A percentile compares a stretch with the other conserved stretches of the same genome.
Conservation (phyloP, 1,140 invertebrate species). For the Augochlora pura region DNA sequence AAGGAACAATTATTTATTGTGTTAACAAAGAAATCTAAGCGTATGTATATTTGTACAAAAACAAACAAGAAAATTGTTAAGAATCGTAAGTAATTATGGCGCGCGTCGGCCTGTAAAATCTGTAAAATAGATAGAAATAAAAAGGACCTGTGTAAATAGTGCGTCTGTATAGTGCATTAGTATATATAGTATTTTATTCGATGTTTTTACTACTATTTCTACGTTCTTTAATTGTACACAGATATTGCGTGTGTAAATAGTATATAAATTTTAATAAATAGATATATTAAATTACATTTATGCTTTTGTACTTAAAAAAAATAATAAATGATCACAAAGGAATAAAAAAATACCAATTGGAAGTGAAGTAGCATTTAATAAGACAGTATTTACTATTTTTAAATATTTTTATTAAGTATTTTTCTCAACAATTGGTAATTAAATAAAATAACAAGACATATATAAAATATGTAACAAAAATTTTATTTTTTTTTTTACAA, state of each 20-base stretch:
- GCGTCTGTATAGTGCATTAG: slow-evolving; percentile 74
- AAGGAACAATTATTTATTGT: slow-evolving; percentile 78
- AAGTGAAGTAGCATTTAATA: background rate
- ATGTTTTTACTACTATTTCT: slow-evolving; percentile 54
- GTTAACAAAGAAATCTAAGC: slow-evolving; percentile 58
- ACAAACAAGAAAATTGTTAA: slow-evolving; percentile 24
- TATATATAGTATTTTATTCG: slow-evolving; percentile 72
- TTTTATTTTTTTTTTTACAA: slow-evolving; percentile 61
- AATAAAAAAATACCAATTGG: background rate
- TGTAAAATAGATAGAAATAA: slow-evolving; percentile 71
- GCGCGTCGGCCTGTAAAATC: slow-evolving; percentile 71
- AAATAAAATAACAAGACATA: slow-evolving; percentile 18
- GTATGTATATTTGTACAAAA: slow-evolving; percentile 78
- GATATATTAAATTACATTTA: slow-evolving; percentile 30
- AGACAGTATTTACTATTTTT: background rate
- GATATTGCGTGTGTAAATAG: slow-evolving; percentile 62
- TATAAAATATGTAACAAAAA: slow-evolving; percentile 59
- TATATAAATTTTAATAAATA: slow-evolving; percentile 61
- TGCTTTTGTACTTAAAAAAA: slow-evolving; percentile 23
- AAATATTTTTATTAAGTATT: background rate
- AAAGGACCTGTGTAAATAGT: slow-evolving; percentile 78
- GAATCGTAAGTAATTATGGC: slow-evolving; percentile 52
- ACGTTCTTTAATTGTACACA: slow-evolving; percentile 60
- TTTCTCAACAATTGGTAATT: background rate
- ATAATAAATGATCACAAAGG: background rate